A percentile compares a stretch with the other conserved stretches of the same genome.
These are phyloP conservation scores for Brenthis ino DNA, from an alignment of 2,888 invertebrate genomes.

Conservation along the genomic window DNA sequence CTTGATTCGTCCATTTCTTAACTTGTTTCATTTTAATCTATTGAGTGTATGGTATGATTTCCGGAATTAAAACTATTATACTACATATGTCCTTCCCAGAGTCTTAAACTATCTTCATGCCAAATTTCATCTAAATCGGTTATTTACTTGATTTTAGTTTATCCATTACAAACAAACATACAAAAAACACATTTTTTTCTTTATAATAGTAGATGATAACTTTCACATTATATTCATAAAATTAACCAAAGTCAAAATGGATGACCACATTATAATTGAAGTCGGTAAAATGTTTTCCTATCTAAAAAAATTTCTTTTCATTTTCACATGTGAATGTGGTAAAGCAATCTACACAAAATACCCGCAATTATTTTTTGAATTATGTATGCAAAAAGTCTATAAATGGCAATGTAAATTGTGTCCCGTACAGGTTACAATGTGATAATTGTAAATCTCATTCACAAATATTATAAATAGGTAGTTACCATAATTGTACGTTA, in stretches of 20 bases:
- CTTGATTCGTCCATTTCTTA: too few relatives aligned
- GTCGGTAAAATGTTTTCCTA: conserved; percentile 19
- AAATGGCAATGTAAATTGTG: conserved; percentile 5
- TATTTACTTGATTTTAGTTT: too few relatives aligned
- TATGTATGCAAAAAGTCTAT: conserved; percentile 5
- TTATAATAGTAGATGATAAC: too few relatives aligned
- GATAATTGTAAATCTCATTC: background rate
- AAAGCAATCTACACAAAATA: conserved; percentile 12
- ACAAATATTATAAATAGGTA: background rate
- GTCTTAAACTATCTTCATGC: too few relatives aligned
- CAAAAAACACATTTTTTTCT: too few relatives aligned
- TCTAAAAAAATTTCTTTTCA: conserved; percentile 17
- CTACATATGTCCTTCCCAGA: too few relatives aligned
- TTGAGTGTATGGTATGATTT: too few relatives aligned
- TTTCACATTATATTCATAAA: background rate
- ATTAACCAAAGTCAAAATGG: conserved; percentile 3
- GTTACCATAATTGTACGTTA: background rate
- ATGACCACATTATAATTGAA: conserved; percentile 9
- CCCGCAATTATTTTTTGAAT: conserved; percentile 17
- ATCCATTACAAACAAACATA: too few relatives aligned
- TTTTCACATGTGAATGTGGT: conserved; percentile 23
- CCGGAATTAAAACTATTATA: too few relatives aligned
- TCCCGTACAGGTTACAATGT: background rate
- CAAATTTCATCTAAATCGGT: too few relatives aligned
- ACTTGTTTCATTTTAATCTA: too few relatives aligned